Base-by-base conservation (phyloP, 2,888 invertebrate genomes). In the Tipula confusa region DNA sequence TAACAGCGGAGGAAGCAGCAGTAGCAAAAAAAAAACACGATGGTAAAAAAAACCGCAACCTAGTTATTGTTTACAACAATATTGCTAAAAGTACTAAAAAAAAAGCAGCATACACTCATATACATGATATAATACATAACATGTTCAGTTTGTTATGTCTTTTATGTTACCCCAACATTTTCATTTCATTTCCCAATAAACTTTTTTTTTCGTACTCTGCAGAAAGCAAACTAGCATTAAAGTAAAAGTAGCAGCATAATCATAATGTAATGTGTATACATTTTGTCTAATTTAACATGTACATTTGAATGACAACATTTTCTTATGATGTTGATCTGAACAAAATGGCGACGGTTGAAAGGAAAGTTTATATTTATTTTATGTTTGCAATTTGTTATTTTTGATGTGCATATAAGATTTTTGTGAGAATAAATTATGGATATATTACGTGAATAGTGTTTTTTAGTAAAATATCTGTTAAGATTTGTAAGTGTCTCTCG, bases 151-250 rank as follows among this genome's bases (percentile, higher is more conserved):
- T 43, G 43, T 43, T 43, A 43, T 43, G n/a, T 43, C 43, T 43
- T 48, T 64, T 64, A 64, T 24, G 24, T 64, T 64, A 64, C 64
- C 64, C 64, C 64, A 64, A 64, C 64, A 64, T 64, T 64, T 64
- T 24, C 64, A 64, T 64, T 64, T 64, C 64, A 64, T 64, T 64
- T 64, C 64, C 64, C 64, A 64, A 64, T 64, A 64, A 64, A 64
- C 24, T 64, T 64, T 64, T 18, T 64, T 64, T 24, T 64, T 64
- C 9, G 24, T 64, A 24, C 64, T 64, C 24, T 64, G 64, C 64
- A 64, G 64, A 64, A 64, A 64, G 64, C 64, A 64, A 64, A 64
- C 64, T 64, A 64, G 64, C 64, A 64, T 64, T 64, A 64, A 64
- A 64, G 64, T 64, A 64, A 64, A 64, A 64, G 64, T 64, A 64